Conservation (phyloP, 2,113 vertebrate species). For the Struthio camelus region DNA sequence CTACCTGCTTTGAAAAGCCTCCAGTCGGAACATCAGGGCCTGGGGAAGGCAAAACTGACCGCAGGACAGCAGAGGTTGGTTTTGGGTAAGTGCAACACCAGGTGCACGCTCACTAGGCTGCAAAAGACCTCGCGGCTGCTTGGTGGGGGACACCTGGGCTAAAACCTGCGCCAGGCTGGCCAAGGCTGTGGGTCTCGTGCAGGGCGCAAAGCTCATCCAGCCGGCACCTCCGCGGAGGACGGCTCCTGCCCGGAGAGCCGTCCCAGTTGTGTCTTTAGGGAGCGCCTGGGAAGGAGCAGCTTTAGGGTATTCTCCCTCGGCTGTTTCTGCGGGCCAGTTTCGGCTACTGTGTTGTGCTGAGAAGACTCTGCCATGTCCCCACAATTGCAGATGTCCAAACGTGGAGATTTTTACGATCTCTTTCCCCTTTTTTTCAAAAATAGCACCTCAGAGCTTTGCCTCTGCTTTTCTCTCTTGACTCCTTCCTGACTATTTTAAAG, state of each 20-base stretch:
- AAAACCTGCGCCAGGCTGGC: no score
- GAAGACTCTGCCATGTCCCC: not conserved
- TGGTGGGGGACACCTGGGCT: no score
- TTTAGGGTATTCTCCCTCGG: not conserved
- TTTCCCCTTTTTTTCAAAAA: not conserved
- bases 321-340: not conserved
- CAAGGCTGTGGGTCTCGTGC: no score
- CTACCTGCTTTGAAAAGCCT: not conserved
- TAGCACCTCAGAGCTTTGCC: not conserved
- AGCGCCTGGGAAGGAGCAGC: not conserved
- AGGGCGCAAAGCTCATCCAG: not conserved
- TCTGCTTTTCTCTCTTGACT: not conserved
- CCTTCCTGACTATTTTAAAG: no score
- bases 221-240: rapidly evolving
- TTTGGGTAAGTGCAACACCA: not conserved
- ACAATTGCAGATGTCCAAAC: not conserved
- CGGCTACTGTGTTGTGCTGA: not conserved
- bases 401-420: not conserved
- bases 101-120: no score
- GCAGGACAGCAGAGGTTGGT: not conserved
- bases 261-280: not conserved
- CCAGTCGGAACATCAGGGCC: not conserved
- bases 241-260: not conserved
- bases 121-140: no score
- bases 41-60: not conserved